Base-by-base conservation (phyloP, 2,888 invertebrate genomes). In the Spialia ferax region DNA sequence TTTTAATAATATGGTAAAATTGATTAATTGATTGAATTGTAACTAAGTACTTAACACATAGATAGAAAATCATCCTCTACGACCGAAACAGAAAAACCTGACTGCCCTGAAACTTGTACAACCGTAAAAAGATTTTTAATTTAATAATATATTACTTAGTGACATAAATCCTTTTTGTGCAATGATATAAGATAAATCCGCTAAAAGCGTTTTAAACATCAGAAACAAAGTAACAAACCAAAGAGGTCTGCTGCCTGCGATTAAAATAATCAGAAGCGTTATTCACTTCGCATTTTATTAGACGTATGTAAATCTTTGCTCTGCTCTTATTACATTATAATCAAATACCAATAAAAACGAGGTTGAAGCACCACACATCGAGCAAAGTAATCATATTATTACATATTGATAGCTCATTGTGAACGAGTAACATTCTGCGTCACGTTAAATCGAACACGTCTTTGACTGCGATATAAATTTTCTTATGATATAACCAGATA, bases 251-350 rank as follows among this genome's bases (percentile, higher is more conserved):
- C 42, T 54, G 13, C 50, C 23, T 29, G n/a, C 15, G 26, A 20
- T 48, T 48, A 60, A 48, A 29, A 55, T 66, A 60, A 66, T 61
- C 32, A 32, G 11, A 63, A 26, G n/a, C n/a, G 23, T 64, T 35
- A 65, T 65, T 57, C 57, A 65, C 57, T 50, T 38, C 20, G 23
- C 29, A 67, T 67, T 67, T 67, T 67, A 67, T 67, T 54, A 61
- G 55, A 61, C 67, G 55, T 67, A 67, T 61, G 67, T 48, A 61
- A 56, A 62, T 67, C 56, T 48, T 61, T 29, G 54, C 61, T 54
- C 15, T 65, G 29, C 50, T 63, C 57, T 59, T 38, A 59, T 57
- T 38, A 56, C 42, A 59, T 62, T 63, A 48, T 52, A 61, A 50
- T 35, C 61, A 61, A 62, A 56, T 29, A 56, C 38, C 52, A 68